Evolutionary conservation across 2,888 invertebrate genomes (phyloP).

Genomic region (Lepidocyrtinus sp.): DNA sequence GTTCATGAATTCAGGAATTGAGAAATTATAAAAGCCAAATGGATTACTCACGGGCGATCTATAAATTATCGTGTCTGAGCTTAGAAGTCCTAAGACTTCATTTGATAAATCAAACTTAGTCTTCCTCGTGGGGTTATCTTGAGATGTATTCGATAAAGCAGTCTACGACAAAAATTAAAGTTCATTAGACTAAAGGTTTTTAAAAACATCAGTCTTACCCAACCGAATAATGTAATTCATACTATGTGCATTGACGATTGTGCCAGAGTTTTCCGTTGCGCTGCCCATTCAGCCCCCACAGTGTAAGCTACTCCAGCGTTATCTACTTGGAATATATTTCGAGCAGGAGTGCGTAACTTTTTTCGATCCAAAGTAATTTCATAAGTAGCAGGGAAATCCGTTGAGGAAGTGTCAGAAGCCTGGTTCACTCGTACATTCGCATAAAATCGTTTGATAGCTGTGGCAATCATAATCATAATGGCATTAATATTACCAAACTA

Average conservation of each 20-base stretch:
- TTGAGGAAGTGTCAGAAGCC: not conserved
- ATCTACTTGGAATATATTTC: slow-evolving; percentile 82
- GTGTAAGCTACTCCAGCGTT: slow-evolving; percentile 93
- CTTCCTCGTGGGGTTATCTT: slow-evolving; percentile 92
- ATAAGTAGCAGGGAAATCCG: slow-evolving; percentile 38
- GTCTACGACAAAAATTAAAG: slow-evolving; percentile 79
- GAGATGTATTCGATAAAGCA: slow-evolving; percentile 88
- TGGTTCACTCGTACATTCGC: slow-evolving; percentile 54
- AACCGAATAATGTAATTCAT: slow-evolving; percentile 61
- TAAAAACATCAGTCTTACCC: not conserved
- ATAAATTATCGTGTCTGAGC: slow-evolving; percentile 87
- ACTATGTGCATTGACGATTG: slow-evolving; percentile 92
- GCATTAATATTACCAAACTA: too few relatives aligned
- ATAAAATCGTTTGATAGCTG: slow-evolving; percentile 67
- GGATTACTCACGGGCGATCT: slow-evolving; percentile 75
- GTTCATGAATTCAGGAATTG: not conserved
- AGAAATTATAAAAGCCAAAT: not conserved
- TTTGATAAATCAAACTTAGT: slow-evolving; percentile 83
- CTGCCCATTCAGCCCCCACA: slow-evolving; percentile 95
- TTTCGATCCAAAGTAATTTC: slow-evolving; percentile 89
- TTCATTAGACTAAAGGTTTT: not conserved
- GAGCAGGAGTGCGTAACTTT: slow-evolving; percentile 91
- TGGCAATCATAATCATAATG: not conserved
- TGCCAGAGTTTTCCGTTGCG: slow-evolving; percentile 84
- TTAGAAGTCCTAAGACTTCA: slow-evolving; percentile 84